Percentiles rank a stretch among this genome's conserved stretches.
Evolutionary conservation across 2,797 vertebrate species (phyloP).

Genomic region (Hemitrygon akajei): DNA sequence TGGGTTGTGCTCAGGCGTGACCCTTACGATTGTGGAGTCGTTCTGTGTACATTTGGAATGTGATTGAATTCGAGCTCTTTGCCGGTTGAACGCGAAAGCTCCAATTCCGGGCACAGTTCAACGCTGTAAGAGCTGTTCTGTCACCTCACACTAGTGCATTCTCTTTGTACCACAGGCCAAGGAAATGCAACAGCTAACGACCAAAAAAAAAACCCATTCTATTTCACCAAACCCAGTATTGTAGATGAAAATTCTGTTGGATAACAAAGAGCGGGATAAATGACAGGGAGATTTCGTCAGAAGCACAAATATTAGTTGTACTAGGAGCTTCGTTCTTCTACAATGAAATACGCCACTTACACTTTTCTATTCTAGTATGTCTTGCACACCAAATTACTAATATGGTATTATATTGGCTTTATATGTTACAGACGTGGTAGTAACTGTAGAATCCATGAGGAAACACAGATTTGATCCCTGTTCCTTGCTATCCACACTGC

Average conservation of each 20-base stretch:
- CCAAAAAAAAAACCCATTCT: neutral
- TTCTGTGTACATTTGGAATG: slow-evolving; percentile 59
- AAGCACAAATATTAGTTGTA: slow-evolving; percentile 33
- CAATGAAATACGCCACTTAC: neutral
- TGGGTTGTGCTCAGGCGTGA: slow-evolving; percentile 57
- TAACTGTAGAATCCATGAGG: neutral
- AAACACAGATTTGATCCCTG: neutral
- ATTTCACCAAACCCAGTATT: neutral
- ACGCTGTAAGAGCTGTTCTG: slow-evolving; percentile 59
- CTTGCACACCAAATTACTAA: slow-evolving; percentile 30
- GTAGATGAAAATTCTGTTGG: neutral
- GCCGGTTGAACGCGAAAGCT: slow-evolving; percentile 57
- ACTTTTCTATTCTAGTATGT: slow-evolving; percentile 1
- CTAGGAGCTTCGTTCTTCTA: neutral
- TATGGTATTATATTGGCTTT: neutral
- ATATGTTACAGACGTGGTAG: neutral
- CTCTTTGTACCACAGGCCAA: slow-evolving; percentile 68
- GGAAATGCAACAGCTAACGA: slow-evolving; percentile 1
- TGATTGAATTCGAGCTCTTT: slow-evolving; percentile 58
- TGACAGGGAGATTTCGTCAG: slow-evolving; percentile 15
- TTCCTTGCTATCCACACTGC: slow-evolving; percentile 21
- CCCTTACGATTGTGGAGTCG: slow-evolving; percentile 55
- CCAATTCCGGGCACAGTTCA: slow-evolving; percentile 51
- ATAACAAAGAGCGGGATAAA: slow-evolving; percentile 31
- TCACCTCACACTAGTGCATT: slow-evolving; percentile 80